These are phyloP conservation scores for Sebastiscus tertius DNA, from an alignment of 2,797 vertebrate genomes.

Conservation along the genomic window DNA sequence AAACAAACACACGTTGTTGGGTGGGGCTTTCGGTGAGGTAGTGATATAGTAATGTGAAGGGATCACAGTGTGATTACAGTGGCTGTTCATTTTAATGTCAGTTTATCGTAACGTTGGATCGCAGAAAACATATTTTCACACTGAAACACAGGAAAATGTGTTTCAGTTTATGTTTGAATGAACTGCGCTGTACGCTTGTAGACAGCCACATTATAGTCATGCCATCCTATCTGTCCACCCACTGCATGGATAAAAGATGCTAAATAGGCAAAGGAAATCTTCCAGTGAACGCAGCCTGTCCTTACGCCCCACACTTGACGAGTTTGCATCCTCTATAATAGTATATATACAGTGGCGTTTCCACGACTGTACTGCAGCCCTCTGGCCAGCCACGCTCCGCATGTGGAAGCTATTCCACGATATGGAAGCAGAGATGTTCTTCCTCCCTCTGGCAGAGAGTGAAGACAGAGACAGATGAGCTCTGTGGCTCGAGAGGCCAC, in stretches of 20 bases:
- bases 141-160: not conserved
- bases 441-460: conserved; percentile 25
- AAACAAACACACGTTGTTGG: not conserved
- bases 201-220: not conserved
- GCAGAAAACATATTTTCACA: not conserved
- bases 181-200: not conserved
- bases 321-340: not conserved
- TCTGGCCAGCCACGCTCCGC: not conserved
- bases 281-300: not conserved
- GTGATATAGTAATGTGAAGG: not conserved
- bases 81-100: conserved; percentile 33
- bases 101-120: not conserved
- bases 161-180: not conserved
- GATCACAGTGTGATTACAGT: conserved; percentile 6
- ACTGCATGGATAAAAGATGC: not conserved
- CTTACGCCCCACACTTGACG: not conserved
- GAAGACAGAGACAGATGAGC: conserved; percentile 66
- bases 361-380: not conserved
- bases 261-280: not conserved
- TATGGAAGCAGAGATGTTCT: conserved; percentile 35
- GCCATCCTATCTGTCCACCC: not conserved
- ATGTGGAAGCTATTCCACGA: conserved; percentile 14
- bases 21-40: not conserved
- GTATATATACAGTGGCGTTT: not conserved
- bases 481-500: conserved; percentile 55